Percentiles rank a stretch among this genome's conserved stretches.
Conservation (phyloP, 2,888 invertebrate genomes). For the Malacosoma neustria region DNA sequence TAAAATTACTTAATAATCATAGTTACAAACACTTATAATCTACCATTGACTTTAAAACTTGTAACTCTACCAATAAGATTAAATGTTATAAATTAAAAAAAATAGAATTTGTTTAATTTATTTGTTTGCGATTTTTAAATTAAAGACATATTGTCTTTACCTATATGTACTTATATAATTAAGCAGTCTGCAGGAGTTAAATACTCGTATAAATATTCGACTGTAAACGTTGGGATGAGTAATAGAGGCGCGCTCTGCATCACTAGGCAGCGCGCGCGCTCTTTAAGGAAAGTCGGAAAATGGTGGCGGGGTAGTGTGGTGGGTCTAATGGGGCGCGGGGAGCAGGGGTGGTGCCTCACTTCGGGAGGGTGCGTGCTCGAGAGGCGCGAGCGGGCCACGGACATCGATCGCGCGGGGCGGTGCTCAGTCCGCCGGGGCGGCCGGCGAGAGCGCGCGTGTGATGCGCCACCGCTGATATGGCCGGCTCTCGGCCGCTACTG, state of each 20-base stretch:
- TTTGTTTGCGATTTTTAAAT: no score
- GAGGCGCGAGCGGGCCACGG: conserved; percentile 47
- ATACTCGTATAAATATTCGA: no score
- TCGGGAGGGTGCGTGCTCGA: conserved; percentile 58
- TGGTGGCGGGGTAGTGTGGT: conserved; percentile 35
- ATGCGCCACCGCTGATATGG: conserved; percentile 72
- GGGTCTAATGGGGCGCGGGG: conserved; percentile 26
- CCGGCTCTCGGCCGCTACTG: conserved; percentile 75
- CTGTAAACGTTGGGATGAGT: no score
- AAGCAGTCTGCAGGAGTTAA: no score
- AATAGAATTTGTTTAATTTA: no score
- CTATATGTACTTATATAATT: no score
- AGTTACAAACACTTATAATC: no score
- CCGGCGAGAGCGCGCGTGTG: conserved; percentile 71
- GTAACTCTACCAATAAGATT: no score
- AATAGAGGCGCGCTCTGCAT: not conserved
- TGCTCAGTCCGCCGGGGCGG: conserved; percentile 71
- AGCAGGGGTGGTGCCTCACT: conserved; percentile 43
- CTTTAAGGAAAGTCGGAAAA: conserved; percentile 71
- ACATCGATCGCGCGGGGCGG: conserved; percentile 51
- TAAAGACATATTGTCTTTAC: no score
- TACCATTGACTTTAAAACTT: no score
- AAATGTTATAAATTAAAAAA: no score
- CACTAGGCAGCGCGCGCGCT: conserved; percentile 68
- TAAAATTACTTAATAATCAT: no score